A percentile compares a stretch with the other conserved stretches of the same genome.
Conservation (phyloP, 2,888 invertebrate genomes). For the Desoria tigrina region DNA sequence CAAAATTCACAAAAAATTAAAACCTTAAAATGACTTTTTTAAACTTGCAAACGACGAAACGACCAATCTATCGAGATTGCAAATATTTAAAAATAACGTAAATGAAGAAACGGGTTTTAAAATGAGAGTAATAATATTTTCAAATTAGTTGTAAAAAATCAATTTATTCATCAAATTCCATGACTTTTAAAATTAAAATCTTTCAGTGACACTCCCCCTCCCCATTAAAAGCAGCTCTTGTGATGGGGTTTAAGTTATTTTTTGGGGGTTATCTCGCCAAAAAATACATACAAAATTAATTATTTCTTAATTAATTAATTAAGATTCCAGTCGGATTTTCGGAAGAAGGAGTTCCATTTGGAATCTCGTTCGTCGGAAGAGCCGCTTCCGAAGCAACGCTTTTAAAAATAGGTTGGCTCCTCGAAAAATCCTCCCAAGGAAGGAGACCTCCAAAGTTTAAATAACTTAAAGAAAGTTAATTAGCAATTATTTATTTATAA, state of each 20-base stretch:
- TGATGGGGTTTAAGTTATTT: background rate
- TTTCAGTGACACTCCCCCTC: no score
- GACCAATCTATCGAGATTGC: no score
- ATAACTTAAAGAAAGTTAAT: background rate
- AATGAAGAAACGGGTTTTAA: no score
- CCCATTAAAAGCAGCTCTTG: no score
- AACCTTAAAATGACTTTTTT: background rate
- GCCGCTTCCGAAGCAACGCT: conserved; percentile 29
- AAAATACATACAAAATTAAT: background rate
- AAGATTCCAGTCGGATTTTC: conserved; percentile 42
- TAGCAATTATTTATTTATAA: no score
- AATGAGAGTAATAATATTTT: no score
- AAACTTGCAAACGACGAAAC: no score
- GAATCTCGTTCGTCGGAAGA: conserved; percentile 35
- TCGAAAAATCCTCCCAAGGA: conserved; percentile 10
- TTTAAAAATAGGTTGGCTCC: conserved; percentile 27
- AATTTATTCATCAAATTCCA: no score
- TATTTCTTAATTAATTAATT: background rate
- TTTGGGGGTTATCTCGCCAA: background rate
- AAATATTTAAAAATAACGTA: no score
- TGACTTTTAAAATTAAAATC: no score
- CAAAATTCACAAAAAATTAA: conserved; percentile 4
- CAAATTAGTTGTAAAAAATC: no score
- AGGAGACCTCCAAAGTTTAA: background rate
- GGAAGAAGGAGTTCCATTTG: conserved; percentile 32